phyloP scores from a whole-genome alignment of 2,888 invertebrate species.

The Allygus modestus region DNA sequence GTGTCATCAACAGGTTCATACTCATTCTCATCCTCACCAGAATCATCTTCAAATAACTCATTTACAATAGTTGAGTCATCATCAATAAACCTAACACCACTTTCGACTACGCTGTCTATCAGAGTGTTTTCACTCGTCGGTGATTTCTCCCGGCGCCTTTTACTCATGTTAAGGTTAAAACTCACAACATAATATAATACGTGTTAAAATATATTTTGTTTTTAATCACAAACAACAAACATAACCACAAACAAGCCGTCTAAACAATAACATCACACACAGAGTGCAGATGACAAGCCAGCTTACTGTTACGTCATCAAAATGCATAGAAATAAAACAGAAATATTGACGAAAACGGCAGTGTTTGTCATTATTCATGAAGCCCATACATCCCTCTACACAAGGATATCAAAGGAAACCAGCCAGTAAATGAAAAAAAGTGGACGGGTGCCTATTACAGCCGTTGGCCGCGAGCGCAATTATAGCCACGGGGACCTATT shows the following conservation, averaged over 20 bases:
- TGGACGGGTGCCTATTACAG: no score
- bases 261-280: slow-evolving; percentile 6
- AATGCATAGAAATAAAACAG: neutral
- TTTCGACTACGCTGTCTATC: neutral
- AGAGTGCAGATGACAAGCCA: neutral
- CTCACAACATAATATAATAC: no score
- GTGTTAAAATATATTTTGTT: neutral
- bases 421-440: slow-evolving; percentile 12
- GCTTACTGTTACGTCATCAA: neutral
- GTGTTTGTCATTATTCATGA: neutral
- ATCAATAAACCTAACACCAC: slow-evolving; percentile 38
- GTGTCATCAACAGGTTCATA: neutral
- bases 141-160: neutral
- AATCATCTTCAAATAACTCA: slow-evolving; percentile 25
- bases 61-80: neutral
- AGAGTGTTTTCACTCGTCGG: no score
- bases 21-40: neutral
- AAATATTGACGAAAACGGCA: neutral
- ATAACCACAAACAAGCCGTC: no score
- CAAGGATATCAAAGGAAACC: neutral
- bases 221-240: slow-evolving; percentile 8
- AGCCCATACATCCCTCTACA: neutral
- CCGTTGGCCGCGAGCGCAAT: no score
- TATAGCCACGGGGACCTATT: no score
- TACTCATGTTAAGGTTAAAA: slow-evolving; percentile 3